Percentiles rank a stretch among this genome's conserved stretches.
These are phyloP conservation scores for Cephalopholis sonnerati DNA, from an alignment of 2,113 vertebrate genomes.

Conservation along the genomic window DNA sequence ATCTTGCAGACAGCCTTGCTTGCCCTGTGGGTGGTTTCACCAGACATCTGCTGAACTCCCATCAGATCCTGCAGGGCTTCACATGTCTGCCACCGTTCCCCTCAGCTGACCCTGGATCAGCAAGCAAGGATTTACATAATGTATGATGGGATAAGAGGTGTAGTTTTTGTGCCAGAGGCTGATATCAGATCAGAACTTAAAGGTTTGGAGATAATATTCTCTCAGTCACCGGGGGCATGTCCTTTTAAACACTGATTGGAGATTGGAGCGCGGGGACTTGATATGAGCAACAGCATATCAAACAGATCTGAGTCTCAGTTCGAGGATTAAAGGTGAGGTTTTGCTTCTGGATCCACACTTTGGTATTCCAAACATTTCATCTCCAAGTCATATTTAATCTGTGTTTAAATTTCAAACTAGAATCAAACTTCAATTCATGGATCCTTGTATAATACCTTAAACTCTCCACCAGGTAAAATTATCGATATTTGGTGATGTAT, in stretches of 20 bases:
- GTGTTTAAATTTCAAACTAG: not conserved
- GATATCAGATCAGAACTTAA: conserved; percentile 43
- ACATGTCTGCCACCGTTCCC: conserved; percentile 39
- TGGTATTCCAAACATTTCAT: not conserved
- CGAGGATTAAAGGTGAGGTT: conserved; percentile 27
- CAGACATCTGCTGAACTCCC: conserved; percentile 70
- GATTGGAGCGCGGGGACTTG: conserved; percentile 23
- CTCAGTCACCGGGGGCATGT: conserved; percentile 44
- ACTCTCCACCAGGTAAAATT: not conserved
- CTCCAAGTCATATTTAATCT: conserved; percentile 1
- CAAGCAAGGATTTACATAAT: conserved; percentile 68
- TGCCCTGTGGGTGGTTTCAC: conserved; percentile 66
- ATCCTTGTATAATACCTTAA: not conserved
- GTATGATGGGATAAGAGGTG: conserved; percentile 40
- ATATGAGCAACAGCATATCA: conserved; percentile 18
- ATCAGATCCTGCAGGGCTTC: conserved; percentile 61
- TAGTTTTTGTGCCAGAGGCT: conserved; percentile 43
- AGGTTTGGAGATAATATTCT: conserved; percentile 54
- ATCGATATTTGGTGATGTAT: not conserved
- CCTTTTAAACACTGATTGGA: conserved; percentile 40
- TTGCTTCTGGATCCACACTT: not conserved
- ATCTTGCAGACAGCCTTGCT: conserved; percentile 66
- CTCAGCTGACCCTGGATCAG: conserved; percentile 62
- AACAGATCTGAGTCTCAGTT: conserved; percentile 21
- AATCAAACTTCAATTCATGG: not conserved